Conservation (phyloP, 2,113 vertebrate genomes). For the Dicrurus megarhynchus region DNA sequence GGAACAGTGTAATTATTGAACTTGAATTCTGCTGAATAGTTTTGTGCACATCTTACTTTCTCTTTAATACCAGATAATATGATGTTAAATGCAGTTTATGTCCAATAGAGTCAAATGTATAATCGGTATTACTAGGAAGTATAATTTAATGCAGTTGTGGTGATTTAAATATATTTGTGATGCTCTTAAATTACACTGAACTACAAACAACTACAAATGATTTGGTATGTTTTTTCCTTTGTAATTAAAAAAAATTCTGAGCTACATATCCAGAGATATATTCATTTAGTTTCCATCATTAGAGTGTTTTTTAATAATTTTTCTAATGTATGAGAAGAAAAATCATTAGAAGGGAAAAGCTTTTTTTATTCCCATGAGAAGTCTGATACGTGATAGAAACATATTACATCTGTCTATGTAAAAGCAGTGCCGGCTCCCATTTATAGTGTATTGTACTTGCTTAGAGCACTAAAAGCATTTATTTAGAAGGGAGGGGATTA, state of each 20-base stretch:
- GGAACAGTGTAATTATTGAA: not conserved
- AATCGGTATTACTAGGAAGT: not conserved
- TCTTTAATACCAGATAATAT: not conserved
- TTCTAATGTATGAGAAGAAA: not conserved
- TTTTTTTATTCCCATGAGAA: not conserved
- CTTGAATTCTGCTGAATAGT: not conserved
- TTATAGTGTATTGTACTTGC: not conserved
- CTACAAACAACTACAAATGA: not conserved
- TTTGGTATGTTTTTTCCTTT: not conserved
- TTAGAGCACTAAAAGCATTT: not conserved
- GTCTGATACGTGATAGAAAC: not conserved
- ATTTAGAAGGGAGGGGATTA: not conserved
- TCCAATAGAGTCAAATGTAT: not conserved
- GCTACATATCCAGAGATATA: not conserved
- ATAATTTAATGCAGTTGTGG: not conserved
- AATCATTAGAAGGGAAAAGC: not conserved
- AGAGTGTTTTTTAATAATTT: not conserved
- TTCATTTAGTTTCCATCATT: not conserved
- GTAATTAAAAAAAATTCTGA: not conserved
- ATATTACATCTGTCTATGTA: not conserved
- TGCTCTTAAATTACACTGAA: not conserved
- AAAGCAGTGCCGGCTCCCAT: not conserved
- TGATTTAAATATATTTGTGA: not conserved
- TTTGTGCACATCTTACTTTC: not conserved
- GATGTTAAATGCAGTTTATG: not conserved